A percentile compares a stretch with the other conserved stretches of the same genome.
phyloP scores from a whole-genome alignment of 2,113 vertebrate genomes.

The Oplegnathus fasciatus region DNA sequence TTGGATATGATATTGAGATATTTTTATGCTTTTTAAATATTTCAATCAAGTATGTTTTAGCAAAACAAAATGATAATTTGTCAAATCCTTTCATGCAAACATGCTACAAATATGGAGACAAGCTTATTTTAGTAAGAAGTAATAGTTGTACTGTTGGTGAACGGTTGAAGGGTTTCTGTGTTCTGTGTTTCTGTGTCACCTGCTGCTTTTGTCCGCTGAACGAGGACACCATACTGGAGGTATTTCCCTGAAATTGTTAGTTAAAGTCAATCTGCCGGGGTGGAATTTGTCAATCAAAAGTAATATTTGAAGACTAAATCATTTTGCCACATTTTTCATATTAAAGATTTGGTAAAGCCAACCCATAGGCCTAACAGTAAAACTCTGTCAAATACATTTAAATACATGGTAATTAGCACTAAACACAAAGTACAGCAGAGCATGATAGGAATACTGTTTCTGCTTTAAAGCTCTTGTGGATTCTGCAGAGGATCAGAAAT shows the following conservation, averaged over 20 bases:
- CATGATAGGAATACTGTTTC: no score
- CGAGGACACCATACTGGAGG: not conserved
- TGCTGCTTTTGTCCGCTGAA: not conserved
- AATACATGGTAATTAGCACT: no score
- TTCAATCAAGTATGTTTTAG: not conserved
- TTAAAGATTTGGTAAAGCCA: not conserved
- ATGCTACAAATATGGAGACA: not conserved
- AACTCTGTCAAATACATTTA: no score
- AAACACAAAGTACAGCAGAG: no score
- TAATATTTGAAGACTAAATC: not conserved
- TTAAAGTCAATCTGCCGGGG: not conserved
- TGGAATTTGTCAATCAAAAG: not conserved
- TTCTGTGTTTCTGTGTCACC: no score
- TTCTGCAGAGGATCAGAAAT: no score
- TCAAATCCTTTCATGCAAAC: not conserved
- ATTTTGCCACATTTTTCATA: not conserved
- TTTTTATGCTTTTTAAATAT: not conserved
- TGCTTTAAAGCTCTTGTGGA: no score
- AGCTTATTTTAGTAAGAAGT: not conserved
- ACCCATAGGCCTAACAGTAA: not conserved
- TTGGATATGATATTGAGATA: not conserved
- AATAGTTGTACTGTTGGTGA: not conserved
- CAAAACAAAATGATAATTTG: not conserved
- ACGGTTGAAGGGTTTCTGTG: not conserved
- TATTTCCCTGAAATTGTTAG: not conserved